A percentile compares a stretch with the other conserved stretches of the same genome.
These are phyloP conservation scores for Pachyramphus minor DNA, from an alignment of 2,113 vertebrate species.

Conservation along the genomic window DNA sequence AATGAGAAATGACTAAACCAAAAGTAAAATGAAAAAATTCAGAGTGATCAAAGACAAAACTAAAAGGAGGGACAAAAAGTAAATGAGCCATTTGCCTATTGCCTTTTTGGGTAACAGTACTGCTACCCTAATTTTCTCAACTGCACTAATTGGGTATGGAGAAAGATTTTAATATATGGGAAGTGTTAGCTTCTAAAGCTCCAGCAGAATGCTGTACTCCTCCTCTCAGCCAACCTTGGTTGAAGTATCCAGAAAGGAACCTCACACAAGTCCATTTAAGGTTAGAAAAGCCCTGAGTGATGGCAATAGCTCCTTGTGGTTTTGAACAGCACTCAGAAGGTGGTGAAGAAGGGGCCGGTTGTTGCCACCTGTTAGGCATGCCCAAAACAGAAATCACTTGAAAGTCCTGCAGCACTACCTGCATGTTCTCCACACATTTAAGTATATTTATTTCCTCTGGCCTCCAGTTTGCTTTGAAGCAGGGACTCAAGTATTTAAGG, in stretches of 20 bases:
- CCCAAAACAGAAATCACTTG: background rate
- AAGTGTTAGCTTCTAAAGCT: background rate
- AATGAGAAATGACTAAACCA: background rate
- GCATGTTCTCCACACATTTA: background rate
- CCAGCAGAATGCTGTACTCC: background rate
- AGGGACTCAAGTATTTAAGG: rapidly evolving
- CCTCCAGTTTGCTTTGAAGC: background rate
- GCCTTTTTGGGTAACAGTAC: background rate
- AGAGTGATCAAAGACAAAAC: background rate
- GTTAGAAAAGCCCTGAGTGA: background rate
- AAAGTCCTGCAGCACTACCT: background rate
- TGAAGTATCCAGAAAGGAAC: background rate
- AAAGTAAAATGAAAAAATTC: background rate
- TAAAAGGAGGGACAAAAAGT: background rate
- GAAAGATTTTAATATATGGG: background rate
- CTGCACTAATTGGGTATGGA: background rate
- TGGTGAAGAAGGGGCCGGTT: background rate
- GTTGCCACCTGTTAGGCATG: background rate
- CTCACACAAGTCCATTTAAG: background rate
- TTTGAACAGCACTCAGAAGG: background rate
- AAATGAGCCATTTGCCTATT: background rate
- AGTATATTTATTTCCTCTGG: background rate
- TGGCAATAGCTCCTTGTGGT: background rate
- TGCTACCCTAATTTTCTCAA: background rate
- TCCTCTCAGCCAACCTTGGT: background rate